A percentile compares a stretch with the other conserved stretches of the same genome.
These are phyloP conservation scores for Aphelenchoides fujianensis DNA, from an alignment of 1,140 invertebrate genomes.

Conservation along the genomic window DNA sequence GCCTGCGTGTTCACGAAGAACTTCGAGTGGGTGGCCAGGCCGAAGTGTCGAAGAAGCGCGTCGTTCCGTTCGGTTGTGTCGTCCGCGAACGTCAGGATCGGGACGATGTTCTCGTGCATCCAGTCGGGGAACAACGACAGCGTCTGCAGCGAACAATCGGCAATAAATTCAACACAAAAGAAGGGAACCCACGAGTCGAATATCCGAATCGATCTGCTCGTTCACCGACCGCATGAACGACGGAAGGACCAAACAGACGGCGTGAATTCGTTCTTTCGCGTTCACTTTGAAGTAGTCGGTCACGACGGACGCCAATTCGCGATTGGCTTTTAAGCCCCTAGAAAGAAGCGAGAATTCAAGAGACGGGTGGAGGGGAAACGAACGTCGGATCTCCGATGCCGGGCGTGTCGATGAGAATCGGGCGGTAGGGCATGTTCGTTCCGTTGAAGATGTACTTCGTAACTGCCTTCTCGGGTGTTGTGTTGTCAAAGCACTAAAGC, in stretches of 20 bases:
- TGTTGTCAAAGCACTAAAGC: slow-evolving; percentile 29
- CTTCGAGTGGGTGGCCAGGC: slow-evolving; percentile 12
- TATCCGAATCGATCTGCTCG: slow-evolving; percentile 20
- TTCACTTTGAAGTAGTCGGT: slow-evolving; percentile 24
- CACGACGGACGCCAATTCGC: slow-evolving; percentile 25
- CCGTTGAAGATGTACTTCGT: slow-evolving; percentile 36
- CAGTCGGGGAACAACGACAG: slow-evolving; percentile 28
- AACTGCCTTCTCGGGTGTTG: slow-evolving; percentile 31
- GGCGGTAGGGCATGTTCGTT: slow-evolving; percentile 32
- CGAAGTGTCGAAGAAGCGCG: slow-evolving; percentile 28
- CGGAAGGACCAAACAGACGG: slow-evolving; percentile 22
- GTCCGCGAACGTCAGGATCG: slow-evolving; percentile 27
- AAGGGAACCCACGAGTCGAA: slow-evolving; percentile 12
- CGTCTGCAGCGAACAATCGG: slow-evolving; percentile 19
- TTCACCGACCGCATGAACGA: slow-evolving; percentile 22
- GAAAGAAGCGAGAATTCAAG: slow-evolving; percentile 10
- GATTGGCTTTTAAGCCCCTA: slow-evolving; percentile 24
- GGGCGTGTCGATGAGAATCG: slow-evolving; percentile 29
- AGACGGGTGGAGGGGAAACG: not conserved
- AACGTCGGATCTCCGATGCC: slow-evolving; percentile 29
- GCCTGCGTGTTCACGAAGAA: slow-evolving; percentile 27
- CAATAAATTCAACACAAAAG: not conserved
- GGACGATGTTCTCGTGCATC: slow-evolving; percentile 31
- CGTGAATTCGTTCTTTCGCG: slow-evolving; percentile 30
- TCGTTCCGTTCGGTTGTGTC: slow-evolving; percentile 12